Conservation (phyloP, 2,888 invertebrate genomes). For the Noctuana brunneofusca region DNA sequence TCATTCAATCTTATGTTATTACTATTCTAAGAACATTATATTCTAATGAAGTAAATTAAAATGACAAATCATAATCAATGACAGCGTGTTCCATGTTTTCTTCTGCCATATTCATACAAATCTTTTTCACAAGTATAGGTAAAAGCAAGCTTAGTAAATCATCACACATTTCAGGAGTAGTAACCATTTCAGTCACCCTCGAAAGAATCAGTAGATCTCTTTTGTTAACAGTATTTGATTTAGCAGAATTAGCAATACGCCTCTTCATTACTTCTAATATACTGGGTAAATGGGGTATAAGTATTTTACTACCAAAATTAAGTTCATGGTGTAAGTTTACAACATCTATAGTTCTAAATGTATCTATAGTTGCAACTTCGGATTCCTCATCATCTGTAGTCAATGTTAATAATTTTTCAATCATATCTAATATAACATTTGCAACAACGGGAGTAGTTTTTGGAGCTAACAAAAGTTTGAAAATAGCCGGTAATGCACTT, state of each 20-base stretch:
- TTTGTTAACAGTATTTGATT: slow-evolving; percentile 84
- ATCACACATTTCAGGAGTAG: slow-evolving; percentile 86
- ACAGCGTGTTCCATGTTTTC: no score
- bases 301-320: slow-evolving; percentile 88
- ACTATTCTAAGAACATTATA: no score
- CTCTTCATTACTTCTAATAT: slow-evolving; percentile 88
- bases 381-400: slow-evolving; percentile 83
- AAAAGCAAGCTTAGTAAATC: slow-evolving; percentile 86
- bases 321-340: slow-evolving; percentile 58
- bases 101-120: slow-evolving; percentile 83
- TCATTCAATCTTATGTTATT: no score
- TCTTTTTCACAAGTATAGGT: slow-evolving; percentile 87
- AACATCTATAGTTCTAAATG: slow-evolving; percentile 60
- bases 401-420: slow-evolving; percentile 88
- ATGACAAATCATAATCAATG: no score
- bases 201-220: slow-evolving; percentile 89
- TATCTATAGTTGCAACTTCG: slow-evolving; percentile 63
- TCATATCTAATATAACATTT: slow-evolving; percentile 87
- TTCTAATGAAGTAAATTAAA: no score
- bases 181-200: slow-evolving; percentile 88
- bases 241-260: slow-evolving; percentile 83
- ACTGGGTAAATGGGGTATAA: slow-evolving; percentile 88
- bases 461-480: slow-evolving; percentile 87
- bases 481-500: slow-evolving; percentile 86
- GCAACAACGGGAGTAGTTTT: slow-evolving; percentile 87